These are phyloP conservation scores for Peribatodes rhomboidaria DNA, from an alignment of 2,888 invertebrate genomes.

Conservation along the genomic window DNA sequence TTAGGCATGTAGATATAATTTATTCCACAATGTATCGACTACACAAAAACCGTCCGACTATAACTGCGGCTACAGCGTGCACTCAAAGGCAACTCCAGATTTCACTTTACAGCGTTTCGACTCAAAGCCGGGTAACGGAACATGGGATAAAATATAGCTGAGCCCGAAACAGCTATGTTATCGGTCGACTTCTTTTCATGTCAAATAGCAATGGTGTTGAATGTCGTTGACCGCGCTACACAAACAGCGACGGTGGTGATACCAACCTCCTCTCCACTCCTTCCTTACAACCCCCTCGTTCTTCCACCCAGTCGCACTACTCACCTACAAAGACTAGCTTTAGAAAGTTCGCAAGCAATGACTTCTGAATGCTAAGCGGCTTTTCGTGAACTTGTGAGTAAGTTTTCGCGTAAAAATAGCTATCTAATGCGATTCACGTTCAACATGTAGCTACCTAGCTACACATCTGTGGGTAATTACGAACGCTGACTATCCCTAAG, in stretches of 20 bases:
- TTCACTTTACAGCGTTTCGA: conserved; percentile 13
- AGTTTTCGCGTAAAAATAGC: conserved; percentile 47
- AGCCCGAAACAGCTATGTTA: conserved; percentile 53
- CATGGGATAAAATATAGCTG: conserved; percentile 54
- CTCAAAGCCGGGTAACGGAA: conserved; percentile 44
- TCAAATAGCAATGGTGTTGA: conserved; percentile 71
- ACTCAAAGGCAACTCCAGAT: conserved; percentile 16
- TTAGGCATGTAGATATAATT: not conserved
- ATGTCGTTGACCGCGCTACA: conserved; percentile 75
- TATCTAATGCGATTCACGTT: conserved; percentile 40
- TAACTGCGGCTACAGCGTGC: conserved; percentile 5
- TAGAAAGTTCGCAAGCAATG: conserved; percentile 69
- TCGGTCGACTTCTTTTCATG: conserved; percentile 72
- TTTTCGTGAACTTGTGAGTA: conserved; percentile 60
- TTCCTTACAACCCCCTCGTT: conserved; percentile 11
- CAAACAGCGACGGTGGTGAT: conserved; percentile 61
- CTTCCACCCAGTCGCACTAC: conserved; percentile 39
- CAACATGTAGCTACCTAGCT: conserved; percentile 8
- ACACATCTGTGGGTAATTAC: conserved; percentile 8
- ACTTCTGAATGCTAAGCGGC: conserved; percentile 72
- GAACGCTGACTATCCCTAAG: not conserved
- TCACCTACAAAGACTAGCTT: conserved; percentile 47
- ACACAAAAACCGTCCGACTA: not conserved
- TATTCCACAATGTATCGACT: not conserved
- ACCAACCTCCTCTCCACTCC: conserved; percentile 39